Evolutionary conservation across 2,888 invertebrate species (phyloP).

Genomic region (Julus scandinavius): DNA sequence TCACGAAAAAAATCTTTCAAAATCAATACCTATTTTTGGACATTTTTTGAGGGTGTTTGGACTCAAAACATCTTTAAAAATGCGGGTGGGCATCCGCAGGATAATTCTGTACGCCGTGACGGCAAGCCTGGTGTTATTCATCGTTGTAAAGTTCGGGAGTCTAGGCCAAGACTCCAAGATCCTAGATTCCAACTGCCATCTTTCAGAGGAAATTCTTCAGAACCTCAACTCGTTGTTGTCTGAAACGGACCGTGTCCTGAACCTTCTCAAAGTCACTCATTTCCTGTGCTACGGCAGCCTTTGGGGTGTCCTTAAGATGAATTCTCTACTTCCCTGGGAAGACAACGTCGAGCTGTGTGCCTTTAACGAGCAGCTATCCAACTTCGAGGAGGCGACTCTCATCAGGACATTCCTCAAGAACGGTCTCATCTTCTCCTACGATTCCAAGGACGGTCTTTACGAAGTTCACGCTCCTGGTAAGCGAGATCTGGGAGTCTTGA

Average conservation of each 20-base stretch:
- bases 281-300: slow-evolving; percentile 71
- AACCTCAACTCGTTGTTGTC: slow-evolving; percentile 64
- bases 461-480: slow-evolving; percentile 64
- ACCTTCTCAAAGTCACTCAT: slow-evolving; percentile 68
- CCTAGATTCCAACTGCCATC: slow-evolving; percentile 51
- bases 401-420: slow-evolving; percentile 68
- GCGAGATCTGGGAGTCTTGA: slow-evolving; percentile 63
- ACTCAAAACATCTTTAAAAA: too few species aligned
- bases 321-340: slow-evolving; percentile 71
- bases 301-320: slow-evolving; percentile 71
- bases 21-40: too few species aligned
- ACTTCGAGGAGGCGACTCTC: slow-evolving; percentile 67
- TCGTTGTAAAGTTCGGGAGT: background rate
- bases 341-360: slow-evolving; percentile 70
- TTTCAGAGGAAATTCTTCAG: slow-evolving; percentile 58
- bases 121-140: background rate
- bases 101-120: slow-evolving; percentile 1
- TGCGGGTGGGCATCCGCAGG: background rate
- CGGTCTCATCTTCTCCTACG: slow-evolving; percentile 68
- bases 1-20: too few species aligned
- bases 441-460: slow-evolving; percentile 69
- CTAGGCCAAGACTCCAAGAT: background rate
- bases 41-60: too few species aligned
- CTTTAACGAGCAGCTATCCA: slow-evolving; percentile 66
- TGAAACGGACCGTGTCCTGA: slow-evolving; percentile 66